A percentile compares a stretch with the other conserved stretches of the same genome.
Conservation (phyloP, 2,797 vertebrate genomes). For the Pteronotus mesoamericanus region DNA sequence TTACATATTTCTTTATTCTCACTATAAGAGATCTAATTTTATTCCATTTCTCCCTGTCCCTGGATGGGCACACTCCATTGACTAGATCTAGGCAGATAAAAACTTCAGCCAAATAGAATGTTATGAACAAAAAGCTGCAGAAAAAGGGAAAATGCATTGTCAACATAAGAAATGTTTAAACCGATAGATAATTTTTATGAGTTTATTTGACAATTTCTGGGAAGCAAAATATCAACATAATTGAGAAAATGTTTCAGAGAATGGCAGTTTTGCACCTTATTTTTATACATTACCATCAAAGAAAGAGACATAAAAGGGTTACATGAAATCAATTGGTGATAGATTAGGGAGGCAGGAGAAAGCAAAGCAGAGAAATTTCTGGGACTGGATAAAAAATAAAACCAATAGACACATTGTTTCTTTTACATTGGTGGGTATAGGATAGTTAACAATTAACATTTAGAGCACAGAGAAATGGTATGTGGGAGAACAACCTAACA, state of each 20-base stretch:
- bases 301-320: not conserved
- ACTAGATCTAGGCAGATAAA: not conserved
- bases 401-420: not conserved
- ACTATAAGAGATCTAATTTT: not conserved
- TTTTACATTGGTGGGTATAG: not conserved
- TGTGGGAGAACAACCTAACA: not conserved
- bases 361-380: not conserved
- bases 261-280: not conserved
- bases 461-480: not conserved
- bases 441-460: not conserved
- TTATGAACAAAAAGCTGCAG: not conserved
- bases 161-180: not conserved
- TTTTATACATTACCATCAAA: not conserved
- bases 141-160: not conserved
- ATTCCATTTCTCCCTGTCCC: not conserved
- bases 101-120: not conserved
- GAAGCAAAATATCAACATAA: not conserved
- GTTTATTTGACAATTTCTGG: not conserved
- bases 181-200: not conserved
- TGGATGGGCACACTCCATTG: not conserved
- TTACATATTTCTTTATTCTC: not conserved
- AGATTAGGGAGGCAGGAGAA: not conserved
- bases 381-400: not conserved
- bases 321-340: not conserved
- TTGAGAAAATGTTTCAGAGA: not conserved